Percentiles rank a stretch among this genome's conserved stretches.
phyloP scores from a whole-genome alignment of 1,140 invertebrate genomes.

The Saxidomus purpurata region DNA sequence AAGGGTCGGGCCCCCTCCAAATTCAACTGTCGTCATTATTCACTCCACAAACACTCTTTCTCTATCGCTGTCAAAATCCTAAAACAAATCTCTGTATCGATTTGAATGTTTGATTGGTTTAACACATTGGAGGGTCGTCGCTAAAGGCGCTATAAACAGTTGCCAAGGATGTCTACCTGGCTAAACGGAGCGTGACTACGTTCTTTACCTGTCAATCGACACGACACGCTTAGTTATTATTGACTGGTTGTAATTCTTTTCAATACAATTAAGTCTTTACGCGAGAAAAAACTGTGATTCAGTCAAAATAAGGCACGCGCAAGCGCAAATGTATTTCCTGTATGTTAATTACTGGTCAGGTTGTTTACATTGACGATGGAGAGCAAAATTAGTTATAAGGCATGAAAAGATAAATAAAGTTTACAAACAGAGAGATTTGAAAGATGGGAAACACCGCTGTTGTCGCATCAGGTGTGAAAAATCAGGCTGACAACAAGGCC shows the following conservation, averaged over 20 bases:
- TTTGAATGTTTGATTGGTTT: conserved; percentile 46
- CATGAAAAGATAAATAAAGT: neutral
- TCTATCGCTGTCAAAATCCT: neutral
- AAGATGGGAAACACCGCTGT: conserved; percentile 82
- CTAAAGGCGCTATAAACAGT: conserved; percentile 62
- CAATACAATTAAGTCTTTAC: neutral
- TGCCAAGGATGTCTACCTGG: conserved; percentile 67
- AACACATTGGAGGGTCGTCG: conserved; percentile 9
- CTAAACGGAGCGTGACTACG: conserved; percentile 14
- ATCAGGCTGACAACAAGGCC: conserved; percentile 78
- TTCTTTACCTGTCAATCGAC: conserved; percentile 55
- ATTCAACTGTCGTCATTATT: conserved; percentile 85
- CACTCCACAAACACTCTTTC: conserved; percentile 2
- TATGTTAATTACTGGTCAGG: conserved; percentile 63
- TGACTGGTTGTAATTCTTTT: conserved; percentile 16
- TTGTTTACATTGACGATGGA: conserved; percentile 73
- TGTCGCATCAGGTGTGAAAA: conserved; percentile 82
- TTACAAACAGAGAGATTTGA: conserved; percentile 32
- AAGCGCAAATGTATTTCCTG: conserved; percentile 61
- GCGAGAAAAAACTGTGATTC: neutral
- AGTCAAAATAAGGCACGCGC: conserved; percentile 36
- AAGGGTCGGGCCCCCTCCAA: conserved; percentile 85
- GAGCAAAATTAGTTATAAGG: neutral
- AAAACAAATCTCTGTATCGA: conserved; percentile 38
- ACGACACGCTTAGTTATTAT: conserved; percentile 7